Conservation (phyloP, 2,888 invertebrate species). For the Heteropelma amictum region DNA sequence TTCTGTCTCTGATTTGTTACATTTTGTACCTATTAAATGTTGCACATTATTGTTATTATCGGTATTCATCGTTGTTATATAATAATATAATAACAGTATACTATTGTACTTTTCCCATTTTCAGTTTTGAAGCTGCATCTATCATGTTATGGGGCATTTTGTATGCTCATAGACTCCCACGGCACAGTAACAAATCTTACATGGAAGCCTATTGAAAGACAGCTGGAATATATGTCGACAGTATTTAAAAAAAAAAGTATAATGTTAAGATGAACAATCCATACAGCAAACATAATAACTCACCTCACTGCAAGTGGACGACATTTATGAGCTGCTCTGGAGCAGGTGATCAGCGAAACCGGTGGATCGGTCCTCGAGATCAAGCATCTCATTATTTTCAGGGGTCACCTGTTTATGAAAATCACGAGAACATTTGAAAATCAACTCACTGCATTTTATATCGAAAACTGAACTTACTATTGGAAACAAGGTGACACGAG, state of each 20-base stretch:
- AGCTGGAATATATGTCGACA: constrained; percentile 1
- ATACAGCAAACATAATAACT: constrained; percentile 5
- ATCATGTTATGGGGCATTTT: neutral
- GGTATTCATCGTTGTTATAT: neutral
- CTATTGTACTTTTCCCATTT: too few species aligned
- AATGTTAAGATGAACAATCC: neutral
- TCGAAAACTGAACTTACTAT: neutral
- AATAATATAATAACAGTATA: too few species aligned
- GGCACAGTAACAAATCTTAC: neutral
- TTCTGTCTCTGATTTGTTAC: neutral
- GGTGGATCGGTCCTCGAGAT: constrained; percentile 1
- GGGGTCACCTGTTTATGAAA: constrained; percentile 8
- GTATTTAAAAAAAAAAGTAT: neutral
- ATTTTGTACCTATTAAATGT: too few species aligned
- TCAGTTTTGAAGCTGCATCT: neutral
- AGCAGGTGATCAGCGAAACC: constrained; percentile 10
- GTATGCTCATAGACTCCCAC: neutral
- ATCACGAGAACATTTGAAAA: constrained; percentile 1
- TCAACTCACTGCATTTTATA: neutral
- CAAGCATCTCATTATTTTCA: constrained; percentile 3
- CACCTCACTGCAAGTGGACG: constrained; percentile 7
- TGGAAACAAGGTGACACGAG: neutral
- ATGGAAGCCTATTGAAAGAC: neutral
- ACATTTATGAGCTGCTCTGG: neutral
- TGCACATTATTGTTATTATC: neutral